A percentile compares a stretch with the other conserved stretches of the same genome.
Conservation (phyloP, 30 jellyfish, hydroid and myxozoan species). For the Chrysaora quinquecirrha region DNA sequence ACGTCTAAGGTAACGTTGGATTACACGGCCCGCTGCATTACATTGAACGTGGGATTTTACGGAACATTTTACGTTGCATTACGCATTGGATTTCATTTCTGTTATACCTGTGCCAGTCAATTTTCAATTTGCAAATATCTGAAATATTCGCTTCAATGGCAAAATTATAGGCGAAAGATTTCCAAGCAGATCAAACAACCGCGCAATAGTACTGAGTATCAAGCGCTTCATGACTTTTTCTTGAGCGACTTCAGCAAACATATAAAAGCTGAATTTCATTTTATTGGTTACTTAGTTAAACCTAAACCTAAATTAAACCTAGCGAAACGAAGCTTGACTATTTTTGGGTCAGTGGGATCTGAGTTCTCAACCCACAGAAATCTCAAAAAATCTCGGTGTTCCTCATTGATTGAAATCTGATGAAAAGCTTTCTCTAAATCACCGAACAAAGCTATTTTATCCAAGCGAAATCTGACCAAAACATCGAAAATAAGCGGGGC, state of each 20-base stretch:
- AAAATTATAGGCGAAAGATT: slow-evolving; percentile 13
- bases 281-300: slow-evolving; percentile 7
- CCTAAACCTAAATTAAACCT: slow-evolving; percentile 51
- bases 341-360: not conserved
- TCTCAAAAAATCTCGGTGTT: too few relatives aligned
- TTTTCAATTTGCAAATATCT: too few relatives aligned
- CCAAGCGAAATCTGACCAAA: slow-evolving; percentile 11
- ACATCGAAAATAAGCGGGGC: slow-evolving; percentile 34
- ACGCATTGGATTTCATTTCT: too few relatives aligned
- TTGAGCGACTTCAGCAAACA: not conserved
- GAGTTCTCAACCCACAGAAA: too few relatives aligned
- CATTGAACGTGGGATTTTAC: too few relatives aligned
- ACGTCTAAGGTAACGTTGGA: too few relatives aligned
- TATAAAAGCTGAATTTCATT: not conserved
- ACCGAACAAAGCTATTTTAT: slow-evolving; percentile 33
- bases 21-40: too few relatives aligned
- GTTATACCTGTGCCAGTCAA: too few relatives aligned
- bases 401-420: slow-evolving; percentile 27
- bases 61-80: too few relatives aligned
- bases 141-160: slow-evolving; percentile 25
- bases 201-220: slow-evolving; percentile 17
- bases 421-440: slow-evolving; percentile 46
- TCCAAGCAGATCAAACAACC: slow-evolving; percentile 44
- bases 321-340: slow-evolving; percentile 13
- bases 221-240: not conserved